Base-by-base conservation (phyloP, 2,797 vertebrate genomes). In the Distichodus sexfasciatus region DNA sequence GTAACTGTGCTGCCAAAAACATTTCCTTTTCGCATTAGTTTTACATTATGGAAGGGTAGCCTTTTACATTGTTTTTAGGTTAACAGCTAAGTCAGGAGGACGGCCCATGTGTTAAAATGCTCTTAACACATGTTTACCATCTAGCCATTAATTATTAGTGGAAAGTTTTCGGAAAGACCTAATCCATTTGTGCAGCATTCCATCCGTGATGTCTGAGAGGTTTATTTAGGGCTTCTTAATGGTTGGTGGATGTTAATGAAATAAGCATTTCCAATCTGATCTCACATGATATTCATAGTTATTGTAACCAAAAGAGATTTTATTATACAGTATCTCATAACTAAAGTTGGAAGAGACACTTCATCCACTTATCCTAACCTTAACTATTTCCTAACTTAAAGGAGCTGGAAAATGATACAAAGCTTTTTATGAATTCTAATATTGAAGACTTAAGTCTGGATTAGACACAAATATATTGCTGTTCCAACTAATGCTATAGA, bases 91-190 rank as follows among this genome's bases (percentile, higher is more conserved):
- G 47, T 51, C 46, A 40, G 21, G 1, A 9, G 11, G 33, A 40
- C n/a, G 33, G 47, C 21, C 36, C 24, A 10, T 23, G 28, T 15
- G 48, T 29, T 26, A 43, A 58, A 55, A 36, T 36, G 19, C 33
- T 26, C 51, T 57, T 40, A 40, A 51, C 53, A 51, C 36, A 43
- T 44, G 46, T 72, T 66, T 21, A 72, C 58, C 38, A 60, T 53
- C 66, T 57, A 15, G 33, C 57, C 35, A 66, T 66, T 66, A 6
- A 59, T 71, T 65, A 65, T 43, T 33, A 35, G 29, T 51, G 23
- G 17, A 60, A 28, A 3, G n/a, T 38, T 38, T 48, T 64, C 33
- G 0, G 40, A 67, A 28, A 33, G 8, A 28, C 15, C 46, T 38
- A 48, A 26, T 54, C 19, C 26, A 57, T 55, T 47, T 40, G 33